Evolutionary conservation across 1,140 invertebrate species (phyloP), one percentile per base, ranked within the genome.

Genomic region (Cyclina sinensis): DNA sequence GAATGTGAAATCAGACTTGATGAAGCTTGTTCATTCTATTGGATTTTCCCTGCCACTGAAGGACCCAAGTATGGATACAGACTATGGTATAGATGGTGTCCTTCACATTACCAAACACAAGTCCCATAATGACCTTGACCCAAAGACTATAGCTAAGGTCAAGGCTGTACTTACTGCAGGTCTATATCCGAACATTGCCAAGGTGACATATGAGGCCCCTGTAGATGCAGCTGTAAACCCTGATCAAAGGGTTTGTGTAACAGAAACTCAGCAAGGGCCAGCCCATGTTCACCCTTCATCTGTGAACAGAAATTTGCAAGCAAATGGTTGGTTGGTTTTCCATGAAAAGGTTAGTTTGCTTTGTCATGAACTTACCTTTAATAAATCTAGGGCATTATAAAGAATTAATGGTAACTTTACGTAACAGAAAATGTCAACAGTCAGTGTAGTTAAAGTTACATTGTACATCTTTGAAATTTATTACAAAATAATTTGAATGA

Each of bases 141-240:
- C 32, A 32, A 83, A 80, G n/a, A 90, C 86, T 16, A 85, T 93
- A 57, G 93, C 93, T 24, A 91, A 94, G 84, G 88, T 95, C 21
- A 94, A 94, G 84, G 94, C 94, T 30, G 93, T 94, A 2, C 84
- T 95, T 35, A 92, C 93, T 78, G 94, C 95, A 27, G 95, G 95
- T 32, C 90, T 95, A 57, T 95, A 95, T 86, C 94, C 95, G 16
- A 94, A 94, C 88, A 92, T 94, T 73, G 94, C 92, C 48, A 90
- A 89, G 74, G 82, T 92, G 18, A 90, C 78, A 21, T 92, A 91
- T 46, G 82, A 87, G 21, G 91, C 93, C 32, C 90, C 92, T 74
- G 91, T 93, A 35, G 93, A 94, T 89, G 91, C 90, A 70, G 91
- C 89, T 24, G 91, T 84, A 18, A 91, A 92, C 68, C 91, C 92